Evolutionary conservation across 2,113 vertebrate genomes (phyloP).

Genomic region (Montifringilla adamsi): DNA sequence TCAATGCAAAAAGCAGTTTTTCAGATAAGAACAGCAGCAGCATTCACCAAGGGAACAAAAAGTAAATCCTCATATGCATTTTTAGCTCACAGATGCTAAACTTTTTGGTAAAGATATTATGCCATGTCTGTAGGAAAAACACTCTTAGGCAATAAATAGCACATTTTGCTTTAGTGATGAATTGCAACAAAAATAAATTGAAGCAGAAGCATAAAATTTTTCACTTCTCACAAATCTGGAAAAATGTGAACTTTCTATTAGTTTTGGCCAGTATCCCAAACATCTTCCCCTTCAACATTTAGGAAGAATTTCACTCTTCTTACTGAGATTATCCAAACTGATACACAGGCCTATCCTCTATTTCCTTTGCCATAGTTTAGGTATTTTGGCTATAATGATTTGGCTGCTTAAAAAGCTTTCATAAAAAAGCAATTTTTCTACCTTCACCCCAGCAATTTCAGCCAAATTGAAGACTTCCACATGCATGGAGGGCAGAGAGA

Average conservation of each 20-base stretch:
- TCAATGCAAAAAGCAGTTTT: constrained; percentile 11
- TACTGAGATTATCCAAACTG: background rate
- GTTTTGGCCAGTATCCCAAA: constrained; percentile 17
- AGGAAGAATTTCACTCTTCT: background rate
- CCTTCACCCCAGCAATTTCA: background rate
- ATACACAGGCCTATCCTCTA: background rate
- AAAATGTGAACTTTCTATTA: constrained; percentile 4
- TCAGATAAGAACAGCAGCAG: constrained; percentile 28
- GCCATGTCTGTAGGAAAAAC: background rate
- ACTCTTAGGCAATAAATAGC: constrained; percentile 22
- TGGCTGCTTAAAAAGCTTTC: background rate
- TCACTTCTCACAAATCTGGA: constrained; percentile 32
- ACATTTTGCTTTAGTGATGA: constrained; percentile 16
- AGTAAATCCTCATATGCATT: constrained; percentile 7
- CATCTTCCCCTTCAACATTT: background rate
- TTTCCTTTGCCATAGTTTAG: background rate
- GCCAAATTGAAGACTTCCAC: background rate
- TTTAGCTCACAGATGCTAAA: constrained; percentile 10
- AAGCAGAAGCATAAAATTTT: constrained; percentile 12
- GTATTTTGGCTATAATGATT: background rate
- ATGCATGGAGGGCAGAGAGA: background rate
- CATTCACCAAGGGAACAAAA: constrained; percentile 14
- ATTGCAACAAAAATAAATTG: constrained; percentile 23
- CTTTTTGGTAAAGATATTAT: constrained; percentile 44
- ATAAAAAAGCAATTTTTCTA: background rate